Base-by-base conservation (phyloP, 1,140 invertebrate genomes). In the Littorina saxatilis region DNA sequence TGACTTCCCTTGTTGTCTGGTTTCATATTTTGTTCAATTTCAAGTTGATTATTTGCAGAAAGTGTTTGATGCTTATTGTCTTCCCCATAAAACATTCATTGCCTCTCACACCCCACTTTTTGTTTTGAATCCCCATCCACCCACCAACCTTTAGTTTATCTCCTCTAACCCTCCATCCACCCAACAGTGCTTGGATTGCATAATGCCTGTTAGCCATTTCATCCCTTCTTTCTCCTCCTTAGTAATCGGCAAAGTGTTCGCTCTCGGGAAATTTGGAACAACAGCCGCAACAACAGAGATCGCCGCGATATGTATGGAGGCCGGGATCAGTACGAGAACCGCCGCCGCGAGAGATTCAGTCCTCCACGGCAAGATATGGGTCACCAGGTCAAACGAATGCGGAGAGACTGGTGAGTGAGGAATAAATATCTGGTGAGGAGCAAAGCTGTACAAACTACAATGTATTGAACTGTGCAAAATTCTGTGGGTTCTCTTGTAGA, bases 361-460 rank as follows among this genome's bases (percentile, higher is more conserved):
- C 89, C 86, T 68, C 87, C 68, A 20, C 61, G 91, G 70, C 84
- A 89, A 77, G 89, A 92, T 32, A 84, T 88, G 75, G 90, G 89
- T 84, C 89, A 91, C 75, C 88, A 91, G 74, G 84, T 87, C 29
- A 92, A 92, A 82, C 80, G 91, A n/a, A 90, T 91, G 88, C 85
- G 91, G 70, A 81, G 91, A 87, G 89, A 92, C 73, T 91, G 89
- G 88, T 91, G 79, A 79, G 82, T 79, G 43, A 27, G 23, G 15
- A 73, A n/a, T 70, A n/a, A n/a, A n/a, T n/a, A n/a, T n/a, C n/a
- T n/a, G n/a, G n/a, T n/a, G n/a, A n/a, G n/a, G n/a, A n/a, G n/a
- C n/a, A n/a, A n/a, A n/a, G n/a, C n/a, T n/a, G n/a, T n/a, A n/a
- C n/a, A n/a, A n/a, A n/a, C n/a, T n/a, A n/a, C n/a, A n/a, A n/a